Evolutionary conservation across 2,888 invertebrate species (phyloP).

Genomic region (Ditylenchus weischeri): DNA sequence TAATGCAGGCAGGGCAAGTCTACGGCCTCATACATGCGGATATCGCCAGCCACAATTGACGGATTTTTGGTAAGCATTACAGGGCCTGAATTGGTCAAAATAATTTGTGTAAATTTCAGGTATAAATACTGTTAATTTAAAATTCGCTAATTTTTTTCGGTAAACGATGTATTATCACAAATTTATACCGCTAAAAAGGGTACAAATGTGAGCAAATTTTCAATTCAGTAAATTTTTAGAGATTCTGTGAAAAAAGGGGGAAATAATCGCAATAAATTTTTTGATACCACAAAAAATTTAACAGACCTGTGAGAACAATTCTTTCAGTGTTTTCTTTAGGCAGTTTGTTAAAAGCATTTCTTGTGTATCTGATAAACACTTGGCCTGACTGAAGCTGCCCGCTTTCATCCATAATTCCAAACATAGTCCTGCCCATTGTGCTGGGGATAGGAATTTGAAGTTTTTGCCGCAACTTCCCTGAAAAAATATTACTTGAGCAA

Average conservation of each 20-base stretch:
- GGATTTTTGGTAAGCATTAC: slow-evolving; percentile 58
- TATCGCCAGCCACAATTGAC: slow-evolving; percentile 60
- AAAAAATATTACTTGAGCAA: neutral
- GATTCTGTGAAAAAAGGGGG: no score
- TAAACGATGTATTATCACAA: no score
- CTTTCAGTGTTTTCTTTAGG: slow-evolving; percentile 26
- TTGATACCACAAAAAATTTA: no score
- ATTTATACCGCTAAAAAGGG: no score
- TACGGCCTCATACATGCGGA: slow-evolving; percentile 53
- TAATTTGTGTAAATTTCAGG: neutral
- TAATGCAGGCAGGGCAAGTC: slow-evolving; percentile 5
- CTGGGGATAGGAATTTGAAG: slow-evolving; percentile 36
- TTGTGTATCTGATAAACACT: slow-evolving; percentile 50
- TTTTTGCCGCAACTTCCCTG: slow-evolving; percentile 31
- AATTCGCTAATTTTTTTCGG: no score
- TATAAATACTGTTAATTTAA: no score
- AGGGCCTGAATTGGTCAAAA: neutral
- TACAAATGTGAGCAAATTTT: no score
- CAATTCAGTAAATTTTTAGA: no score
- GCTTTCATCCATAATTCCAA: slow-evolving; percentile 54
- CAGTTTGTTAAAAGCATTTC: slow-evolving; percentile 28
- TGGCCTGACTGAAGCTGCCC: slow-evolving; percentile 49
- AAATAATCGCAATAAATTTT: no score
- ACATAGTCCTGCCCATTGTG: slow-evolving; percentile 41
- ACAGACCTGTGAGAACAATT: slow-evolving; percentile 32